Evolutionary conservation across 2,113 vertebrate species (phyloP).

Genomic region (Lontra canadensis): DNA sequence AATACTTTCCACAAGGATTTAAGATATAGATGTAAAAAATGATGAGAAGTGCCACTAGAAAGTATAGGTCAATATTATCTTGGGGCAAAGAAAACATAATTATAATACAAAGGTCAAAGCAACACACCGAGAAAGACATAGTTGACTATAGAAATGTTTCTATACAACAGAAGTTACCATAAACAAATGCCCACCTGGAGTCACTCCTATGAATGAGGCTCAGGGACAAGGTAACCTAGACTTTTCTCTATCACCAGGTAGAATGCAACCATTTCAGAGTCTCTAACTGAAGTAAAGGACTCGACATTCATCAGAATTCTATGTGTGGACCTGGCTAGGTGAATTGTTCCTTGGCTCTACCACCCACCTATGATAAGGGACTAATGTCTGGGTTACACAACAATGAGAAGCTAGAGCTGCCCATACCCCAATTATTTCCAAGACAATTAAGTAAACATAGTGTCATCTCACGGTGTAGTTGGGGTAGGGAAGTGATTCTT

Average conservation of each 20-base stretch:
- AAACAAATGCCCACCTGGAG: background rate
- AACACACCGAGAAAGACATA: background rate
- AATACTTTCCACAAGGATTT: background rate
- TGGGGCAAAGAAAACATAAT: background rate
- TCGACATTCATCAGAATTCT: background rate
- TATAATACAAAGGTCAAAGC: background rate
- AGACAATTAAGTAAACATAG: background rate
- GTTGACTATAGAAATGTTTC: background rate
- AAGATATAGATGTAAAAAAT: background rate
- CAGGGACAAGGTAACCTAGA: background rate
- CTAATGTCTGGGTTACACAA: background rate
- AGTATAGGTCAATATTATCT: background rate
- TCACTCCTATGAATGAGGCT: background rate
- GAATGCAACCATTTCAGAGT: background rate
- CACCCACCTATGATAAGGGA: background rate
- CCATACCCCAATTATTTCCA: background rate
- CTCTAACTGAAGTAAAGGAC: background rate
- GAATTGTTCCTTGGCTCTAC: background rate
- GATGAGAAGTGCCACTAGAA: background rate
- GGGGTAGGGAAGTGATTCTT: background rate
- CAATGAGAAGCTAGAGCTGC: background rate
- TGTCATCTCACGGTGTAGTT: background rate
- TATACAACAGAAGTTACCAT: background rate
- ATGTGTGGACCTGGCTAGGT: background rate
- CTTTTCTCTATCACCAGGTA: background rate